phyloP scores from a whole-genome alignment of 2,113 vertebrate species.

The Microcebus griseorufus region DNA sequence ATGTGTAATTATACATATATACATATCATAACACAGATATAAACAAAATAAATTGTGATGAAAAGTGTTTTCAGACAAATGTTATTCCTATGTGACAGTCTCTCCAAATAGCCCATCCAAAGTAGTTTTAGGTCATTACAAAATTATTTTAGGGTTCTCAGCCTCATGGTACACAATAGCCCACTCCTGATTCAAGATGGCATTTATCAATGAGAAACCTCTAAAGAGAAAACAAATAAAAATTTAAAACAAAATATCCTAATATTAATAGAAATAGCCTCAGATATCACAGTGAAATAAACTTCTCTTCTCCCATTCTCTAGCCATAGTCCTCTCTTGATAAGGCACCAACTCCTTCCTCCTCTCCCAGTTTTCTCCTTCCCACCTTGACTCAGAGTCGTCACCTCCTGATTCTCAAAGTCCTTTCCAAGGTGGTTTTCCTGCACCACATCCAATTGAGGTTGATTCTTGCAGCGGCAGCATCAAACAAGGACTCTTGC shows the following conservation, averaged over 20 bases:
- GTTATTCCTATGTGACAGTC: too few relatives aligned
- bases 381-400: too few relatives aligned
- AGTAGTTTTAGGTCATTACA: background rate
- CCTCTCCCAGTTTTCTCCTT: background rate
- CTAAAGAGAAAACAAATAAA: background rate
- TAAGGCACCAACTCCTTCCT: background rate
- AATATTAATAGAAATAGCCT: background rate
- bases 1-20: background rate
- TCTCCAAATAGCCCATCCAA: background rate
- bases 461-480: background rate
- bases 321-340: background rate
- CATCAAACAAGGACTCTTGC: background rate
- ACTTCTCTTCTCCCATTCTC: background rate
- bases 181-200: background rate
- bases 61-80: background rate
- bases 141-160: background rate
- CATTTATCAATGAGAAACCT: background rate
- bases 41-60: background rate
- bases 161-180: background rate
- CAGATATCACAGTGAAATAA: rapidly evolving
- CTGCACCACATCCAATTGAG: background rate
- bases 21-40: background rate
- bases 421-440: background rate
- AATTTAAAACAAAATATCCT: background rate
- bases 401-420: background rate